Percentiles rank a stretch among this genome's conserved stretches.
Evolutionary conservation across 2,888 invertebrate species (phyloP).

Genomic region (Ferdinandea cuprea): DNA sequence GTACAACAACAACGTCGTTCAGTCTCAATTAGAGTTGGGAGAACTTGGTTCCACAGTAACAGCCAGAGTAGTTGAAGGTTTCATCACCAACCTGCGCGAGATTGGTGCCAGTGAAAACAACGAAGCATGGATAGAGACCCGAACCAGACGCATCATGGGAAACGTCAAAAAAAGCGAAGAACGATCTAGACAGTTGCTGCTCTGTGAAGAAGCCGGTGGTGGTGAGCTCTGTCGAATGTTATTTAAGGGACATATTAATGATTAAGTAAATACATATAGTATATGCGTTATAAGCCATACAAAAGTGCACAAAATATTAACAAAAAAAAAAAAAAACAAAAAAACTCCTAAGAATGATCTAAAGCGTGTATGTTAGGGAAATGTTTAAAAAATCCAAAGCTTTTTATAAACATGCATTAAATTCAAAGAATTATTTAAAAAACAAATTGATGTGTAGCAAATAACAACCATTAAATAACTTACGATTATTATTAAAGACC

Average conservation of each 20-base stretch:
- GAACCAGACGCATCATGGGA: constrained; percentile 78
- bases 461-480: background rate
- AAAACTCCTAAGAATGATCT: background rate
- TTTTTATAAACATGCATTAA: constrained; percentile 26
- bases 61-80: constrained; percentile 16
- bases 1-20: constrained; percentile 8
- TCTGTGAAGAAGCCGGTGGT: constrained; percentile 78
- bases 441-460: constrained; percentile 7
- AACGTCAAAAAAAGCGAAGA: constrained; percentile 79
- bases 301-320: constrained; percentile 18
- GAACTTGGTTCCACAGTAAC: constrained; percentile 33
- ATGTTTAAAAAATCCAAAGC: constrained; percentile 1
- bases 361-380: constrained; percentile 16
- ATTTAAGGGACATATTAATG: constrained; percentile 77
- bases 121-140: constrained; percentile 77
- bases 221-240: constrained; percentile 79
- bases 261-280: constrained; percentile 69
- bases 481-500: background rate
- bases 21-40: constrained; percentile 29
- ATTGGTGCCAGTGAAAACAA: constrained; percentile 46
- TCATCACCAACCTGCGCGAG: constrained; percentile 23
- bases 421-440: background rate
- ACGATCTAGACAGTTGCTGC: constrained; percentile 77
- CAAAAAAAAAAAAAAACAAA: constrained; percentile 1
- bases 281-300: background rate